A percentile compares a stretch with the other conserved stretches of the same genome.
These are phyloP conservation scores for Carassius auratus DNA, from an alignment of 2,113 vertebrate genomes.

Conservation along the genomic window DNA sequence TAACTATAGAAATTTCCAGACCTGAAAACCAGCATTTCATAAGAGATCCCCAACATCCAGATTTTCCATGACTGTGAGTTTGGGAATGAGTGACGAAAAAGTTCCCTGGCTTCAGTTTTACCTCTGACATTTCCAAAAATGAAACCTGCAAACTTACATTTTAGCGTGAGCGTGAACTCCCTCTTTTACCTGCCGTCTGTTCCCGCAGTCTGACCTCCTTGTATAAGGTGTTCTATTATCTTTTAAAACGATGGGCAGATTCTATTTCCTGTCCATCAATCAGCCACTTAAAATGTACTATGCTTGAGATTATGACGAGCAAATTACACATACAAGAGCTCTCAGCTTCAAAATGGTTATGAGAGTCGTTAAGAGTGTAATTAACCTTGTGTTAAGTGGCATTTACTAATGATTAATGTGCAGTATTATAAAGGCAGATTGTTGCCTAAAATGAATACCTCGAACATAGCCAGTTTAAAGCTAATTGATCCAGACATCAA, in stretches of 20 bases:
- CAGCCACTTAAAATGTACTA: constrained; percentile 64
- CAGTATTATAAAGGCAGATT: constrained; percentile 62
- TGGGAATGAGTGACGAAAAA: constrained; percentile 10
- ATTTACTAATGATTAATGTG: constrained; percentile 64
- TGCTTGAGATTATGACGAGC: constrained; percentile 62
- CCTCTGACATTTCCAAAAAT: neutral
- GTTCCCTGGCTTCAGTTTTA: neutral
- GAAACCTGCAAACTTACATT: constrained; percentile 10
- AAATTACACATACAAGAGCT: constrained; percentile 63
- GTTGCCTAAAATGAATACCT: constrained; percentile 60
- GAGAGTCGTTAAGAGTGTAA: constrained; percentile 63
- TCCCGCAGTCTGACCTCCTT: constrained; percentile 53
- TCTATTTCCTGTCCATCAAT: constrained; percentile 65
- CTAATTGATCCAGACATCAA: constrained; percentile 51
- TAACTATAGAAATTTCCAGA: neutral
- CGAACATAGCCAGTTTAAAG: constrained; percentile 49
- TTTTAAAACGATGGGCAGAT: constrained; percentile 64
- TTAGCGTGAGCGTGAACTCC: neutral
- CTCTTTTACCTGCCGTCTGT: constrained; percentile 11
- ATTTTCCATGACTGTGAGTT: neutral
- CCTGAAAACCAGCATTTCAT: neutral
- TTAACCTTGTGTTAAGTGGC: constrained; percentile 66
- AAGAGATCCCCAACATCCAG: neutral
- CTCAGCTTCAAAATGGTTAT: constrained; percentile 59
- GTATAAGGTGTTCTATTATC: constrained; percentile 56